A percentile compares a stretch with the other conserved stretches of the same genome.
phyloP scores from a whole-genome alignment of 2,888 invertebrate species.

The Clunio marinus region DNA sequence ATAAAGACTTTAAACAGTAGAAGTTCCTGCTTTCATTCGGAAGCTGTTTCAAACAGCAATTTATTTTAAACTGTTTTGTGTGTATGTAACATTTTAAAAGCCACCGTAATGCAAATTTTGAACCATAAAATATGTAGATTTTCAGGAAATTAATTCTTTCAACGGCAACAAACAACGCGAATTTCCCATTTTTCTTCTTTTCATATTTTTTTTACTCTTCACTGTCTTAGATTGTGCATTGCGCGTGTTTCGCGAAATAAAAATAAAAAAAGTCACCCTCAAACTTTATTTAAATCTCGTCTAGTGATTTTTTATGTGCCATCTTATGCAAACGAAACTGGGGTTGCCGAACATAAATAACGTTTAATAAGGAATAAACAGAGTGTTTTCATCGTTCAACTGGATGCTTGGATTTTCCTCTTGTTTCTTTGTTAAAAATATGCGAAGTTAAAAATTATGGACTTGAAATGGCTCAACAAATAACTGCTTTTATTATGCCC shows the following conservation, averaged over 20 bases:
- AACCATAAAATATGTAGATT: constrained; percentile 34
- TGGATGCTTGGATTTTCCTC: background rate
- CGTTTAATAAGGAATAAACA: constrained; percentile 38
- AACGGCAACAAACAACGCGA: constrained; percentile 28
- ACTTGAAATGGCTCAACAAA: constrained; percentile 34
- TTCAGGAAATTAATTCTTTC: constrained; percentile 40
- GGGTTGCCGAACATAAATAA: constrained; percentile 38
- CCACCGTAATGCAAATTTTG: constrained; percentile 31
- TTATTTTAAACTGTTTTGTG: constrained; percentile 28
- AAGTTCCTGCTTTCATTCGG: background rate
- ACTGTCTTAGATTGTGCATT: constrained; percentile 7
- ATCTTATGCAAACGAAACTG: constrained; percentile 29
- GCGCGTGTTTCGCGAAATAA: constrained; percentile 23
- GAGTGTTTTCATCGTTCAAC: constrained; percentile 29
- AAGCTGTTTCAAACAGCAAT: constrained; percentile 33
- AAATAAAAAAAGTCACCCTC: constrained; percentile 29
- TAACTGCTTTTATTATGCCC: constrained; percentile 36
- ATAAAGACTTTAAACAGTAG: constrained; percentile 29
- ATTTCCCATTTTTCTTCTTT: constrained; percentile 21
- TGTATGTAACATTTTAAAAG: constrained; percentile 10
- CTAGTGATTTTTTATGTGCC: constrained; percentile 39
- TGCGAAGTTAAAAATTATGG: constrained; percentile 28
- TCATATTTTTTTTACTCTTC: too few relatives aligned
- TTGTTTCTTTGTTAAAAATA: constrained; percentile 8
- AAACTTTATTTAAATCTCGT: constrained; percentile 24